A percentile compares a stretch with the other conserved stretches of the same genome.
Evolutionary conservation across 2,888 invertebrate genomes (phyloP).

Genomic region (Nomada fabriciana): DNA sequence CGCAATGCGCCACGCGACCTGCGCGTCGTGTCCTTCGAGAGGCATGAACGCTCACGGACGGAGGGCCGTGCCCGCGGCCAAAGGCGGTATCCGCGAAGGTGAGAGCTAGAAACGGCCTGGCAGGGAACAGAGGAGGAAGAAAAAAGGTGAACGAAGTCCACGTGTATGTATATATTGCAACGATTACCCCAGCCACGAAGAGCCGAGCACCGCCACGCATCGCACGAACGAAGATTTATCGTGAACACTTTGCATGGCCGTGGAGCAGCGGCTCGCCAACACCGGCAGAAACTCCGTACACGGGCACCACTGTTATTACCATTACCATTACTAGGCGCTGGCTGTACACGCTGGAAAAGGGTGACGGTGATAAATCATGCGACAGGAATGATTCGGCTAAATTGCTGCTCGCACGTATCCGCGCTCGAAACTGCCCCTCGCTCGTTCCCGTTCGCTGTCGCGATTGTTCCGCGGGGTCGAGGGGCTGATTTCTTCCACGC

Average conservation of each 20-base stretch:
- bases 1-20: conserved; percentile 65
- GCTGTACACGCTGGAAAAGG: conserved; percentile 20
- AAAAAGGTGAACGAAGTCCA: background rate
- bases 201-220: conserved; percentile 35
- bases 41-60: background rate
- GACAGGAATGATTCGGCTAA: conserved; percentile 82
- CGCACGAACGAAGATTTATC: conserved; percentile 61
- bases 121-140: background rate
- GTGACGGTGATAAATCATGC: conserved; percentile 78
- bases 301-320: conserved; percentile 47
- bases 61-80: background rate
- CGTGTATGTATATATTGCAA: conserved; percentile 23
- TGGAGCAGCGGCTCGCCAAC: conserved; percentile 54
- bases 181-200: conserved; percentile 54
- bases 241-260: conserved; percentile 57
- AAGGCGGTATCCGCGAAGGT: background rate
- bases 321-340: conserved; percentile 40
- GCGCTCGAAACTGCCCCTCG: conserved; percentile 70
- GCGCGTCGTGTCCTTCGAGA: conserved; percentile 37
- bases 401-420: conserved; percentile 81
- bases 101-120: background rate
- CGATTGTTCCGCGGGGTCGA: conserved; percentile 13
- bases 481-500: conserved; percentile 29
- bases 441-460: conserved; percentile 30
- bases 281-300: conserved; percentile 39